Evolutionary conservation across 2,888 invertebrate genomes (phyloP).

Genomic region (Epirrhoe tristata): DNA sequence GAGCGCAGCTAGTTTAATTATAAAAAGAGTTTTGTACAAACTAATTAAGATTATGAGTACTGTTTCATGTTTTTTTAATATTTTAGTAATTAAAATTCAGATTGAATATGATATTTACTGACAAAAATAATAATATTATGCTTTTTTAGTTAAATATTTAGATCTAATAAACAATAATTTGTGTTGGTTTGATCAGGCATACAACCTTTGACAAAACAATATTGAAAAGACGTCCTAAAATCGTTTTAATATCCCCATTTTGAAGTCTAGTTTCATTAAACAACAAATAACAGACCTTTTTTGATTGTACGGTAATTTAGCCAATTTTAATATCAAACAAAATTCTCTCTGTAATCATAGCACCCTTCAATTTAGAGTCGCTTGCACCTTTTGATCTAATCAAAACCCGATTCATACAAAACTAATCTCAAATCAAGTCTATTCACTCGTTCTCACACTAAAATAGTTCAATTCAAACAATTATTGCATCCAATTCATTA

Average conservation of each 20-base stretch:
- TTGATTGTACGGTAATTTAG: constrained; percentile 21
- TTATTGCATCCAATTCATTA: constrained; percentile 73
- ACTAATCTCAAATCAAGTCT: constrained; percentile 32
- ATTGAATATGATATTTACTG: no score
- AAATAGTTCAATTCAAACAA: constrained; percentile 60
- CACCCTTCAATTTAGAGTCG: constrained; percentile 27
- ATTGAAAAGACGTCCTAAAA: no score
- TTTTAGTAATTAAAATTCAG: no score
- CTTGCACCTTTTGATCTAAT: constrained; percentile 36
- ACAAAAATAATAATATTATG: no score
- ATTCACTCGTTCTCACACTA: constrained; percentile 48
- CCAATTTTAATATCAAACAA: constrained; percentile 19
- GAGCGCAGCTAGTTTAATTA: no score
- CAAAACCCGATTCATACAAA: constrained; percentile 27
- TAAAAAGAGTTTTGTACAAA: no score
- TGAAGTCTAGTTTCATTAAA: constrained; percentile 1
- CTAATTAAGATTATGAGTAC: no score
- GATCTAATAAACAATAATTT: no score
- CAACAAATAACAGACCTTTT: background rate
- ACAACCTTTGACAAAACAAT: no score
- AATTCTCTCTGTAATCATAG: constrained; percentile 21
- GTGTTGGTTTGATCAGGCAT: no score
- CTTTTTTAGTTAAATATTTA: no score
- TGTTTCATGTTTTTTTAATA: no score
- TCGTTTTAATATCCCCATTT: constrained; percentile 1